These are phyloP conservation scores for Adrianichthys oophorus DNA, from an alignment of 2,797 vertebrate species.

Conservation along the genomic window DNA sequence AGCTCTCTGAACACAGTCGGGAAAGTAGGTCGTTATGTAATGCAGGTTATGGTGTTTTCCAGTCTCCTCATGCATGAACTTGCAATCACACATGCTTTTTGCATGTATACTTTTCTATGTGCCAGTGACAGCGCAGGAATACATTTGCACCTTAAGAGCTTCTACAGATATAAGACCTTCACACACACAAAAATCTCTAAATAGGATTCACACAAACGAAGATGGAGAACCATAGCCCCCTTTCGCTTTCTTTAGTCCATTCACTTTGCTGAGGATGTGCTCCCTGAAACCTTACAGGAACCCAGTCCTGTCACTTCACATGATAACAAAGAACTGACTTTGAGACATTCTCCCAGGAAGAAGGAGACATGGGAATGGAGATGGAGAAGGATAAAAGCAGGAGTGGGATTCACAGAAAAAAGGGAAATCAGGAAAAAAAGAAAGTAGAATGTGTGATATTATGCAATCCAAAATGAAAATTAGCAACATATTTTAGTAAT, in stretches of 20 bases:
- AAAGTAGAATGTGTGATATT: conserved; percentile 1
- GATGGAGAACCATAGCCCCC: conserved; percentile 6
- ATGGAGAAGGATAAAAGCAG: conserved; percentile 42
- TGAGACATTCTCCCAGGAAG: conserved; percentile 59
- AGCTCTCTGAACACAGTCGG: conserved; percentile 28
- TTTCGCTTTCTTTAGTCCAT: conserved; percentile 53
- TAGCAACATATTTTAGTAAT: too few relatives aligned
- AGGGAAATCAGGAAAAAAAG: conserved; percentile 17
- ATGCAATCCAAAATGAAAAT: too few relatives aligned
- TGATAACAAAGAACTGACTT: conserved; percentile 64
- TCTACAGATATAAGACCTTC: conserved; percentile 50
- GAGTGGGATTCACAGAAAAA: conserved; percentile 34
- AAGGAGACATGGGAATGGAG: conserved; percentile 30
- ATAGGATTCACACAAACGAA: conserved; percentile 22
- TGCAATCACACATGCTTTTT: conserved; percentile 28
- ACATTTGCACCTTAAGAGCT: conserved; percentile 27
- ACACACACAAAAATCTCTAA: conserved; percentile 29
- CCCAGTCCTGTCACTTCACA: conserved; percentile 66
- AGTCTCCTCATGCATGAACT: conserved; percentile 49
- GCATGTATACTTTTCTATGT: conserved; percentile 10
- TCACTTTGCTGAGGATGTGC: conserved; percentile 50
- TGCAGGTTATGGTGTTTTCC: conserved; percentile 73
- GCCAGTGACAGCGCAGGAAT: conserved; percentile 43
- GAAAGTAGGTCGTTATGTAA: conserved; percentile 68
- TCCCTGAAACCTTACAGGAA: conserved; percentile 63